A percentile compares a stretch with the other conserved stretches of the same genome.
These are phyloP conservation scores for Hyalella azteca DNA, from an alignment of 2,888 invertebrate genomes.

Conservation along the genomic window DNA sequence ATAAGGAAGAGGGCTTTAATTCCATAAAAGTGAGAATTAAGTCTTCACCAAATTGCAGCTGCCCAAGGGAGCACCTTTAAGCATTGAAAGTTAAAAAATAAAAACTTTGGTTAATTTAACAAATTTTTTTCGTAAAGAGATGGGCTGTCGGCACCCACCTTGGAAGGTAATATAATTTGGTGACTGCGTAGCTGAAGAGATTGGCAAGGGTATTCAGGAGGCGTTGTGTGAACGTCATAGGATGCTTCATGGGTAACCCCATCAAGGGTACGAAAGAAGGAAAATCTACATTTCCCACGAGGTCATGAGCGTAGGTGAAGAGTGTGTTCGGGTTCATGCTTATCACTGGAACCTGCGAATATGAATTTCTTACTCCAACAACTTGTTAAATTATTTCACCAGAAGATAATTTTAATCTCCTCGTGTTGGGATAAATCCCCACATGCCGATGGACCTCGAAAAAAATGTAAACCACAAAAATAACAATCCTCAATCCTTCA, in stretches of 20 bases:
- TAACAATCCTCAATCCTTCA: too few species aligned
- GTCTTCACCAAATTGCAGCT: not conserved
- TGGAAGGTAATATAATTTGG: not conserved
- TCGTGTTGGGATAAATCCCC: too few species aligned
- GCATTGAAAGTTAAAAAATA: not conserved
- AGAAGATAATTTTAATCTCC: too few species aligned
- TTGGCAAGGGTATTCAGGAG: conserved; percentile 1
- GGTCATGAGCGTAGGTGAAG: not conserved
- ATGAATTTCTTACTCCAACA: too few species aligned
- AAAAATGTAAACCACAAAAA: too few species aligned
- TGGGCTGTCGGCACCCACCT: not conserved
- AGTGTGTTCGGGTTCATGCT: conserved; percentile 13
- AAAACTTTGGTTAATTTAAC: not conserved
- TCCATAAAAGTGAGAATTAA: not conserved
- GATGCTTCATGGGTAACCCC: not conserved
- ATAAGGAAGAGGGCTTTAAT: not conserved
- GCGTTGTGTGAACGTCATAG: conserved; percentile 31
- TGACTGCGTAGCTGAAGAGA: not conserved
- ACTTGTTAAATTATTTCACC: too few species aligned
- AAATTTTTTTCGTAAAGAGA: not conserved
- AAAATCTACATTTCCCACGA: conserved; percentile 37
- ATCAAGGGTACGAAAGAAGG: conserved; percentile 4
- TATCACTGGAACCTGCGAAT: conserved; percentile 29
- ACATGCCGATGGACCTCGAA: too few species aligned
- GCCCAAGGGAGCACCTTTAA: not conserved